phyloP scores from a whole-genome alignment of 2,888 invertebrate genomes.

The Adelognathus sp. region DNA sequence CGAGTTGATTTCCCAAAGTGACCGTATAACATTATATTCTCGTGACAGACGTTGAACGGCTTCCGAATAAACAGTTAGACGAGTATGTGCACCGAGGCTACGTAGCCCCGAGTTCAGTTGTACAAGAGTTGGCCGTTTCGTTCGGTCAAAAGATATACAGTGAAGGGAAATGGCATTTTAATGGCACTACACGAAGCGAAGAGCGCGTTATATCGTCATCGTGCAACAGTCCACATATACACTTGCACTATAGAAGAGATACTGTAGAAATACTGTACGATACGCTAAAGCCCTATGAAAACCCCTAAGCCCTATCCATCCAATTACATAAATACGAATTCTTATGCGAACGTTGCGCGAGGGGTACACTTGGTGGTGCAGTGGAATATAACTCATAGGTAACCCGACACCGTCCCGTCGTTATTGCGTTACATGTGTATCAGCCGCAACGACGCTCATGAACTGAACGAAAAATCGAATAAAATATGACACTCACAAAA shows the following conservation, averaged over 20 bases:
- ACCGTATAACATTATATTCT: constrained; percentile 64
- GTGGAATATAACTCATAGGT: constrained; percentile 29
- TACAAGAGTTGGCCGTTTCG: constrained; percentile 38
- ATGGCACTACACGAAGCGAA: constrained; percentile 53
- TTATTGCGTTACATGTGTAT: constrained; percentile 25
- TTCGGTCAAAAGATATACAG: constrained; percentile 22
- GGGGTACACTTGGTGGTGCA: constrained; percentile 19
- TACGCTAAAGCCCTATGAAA: constrained; percentile 68
- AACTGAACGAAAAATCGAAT: not conserved
- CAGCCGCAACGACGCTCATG: not conserved
- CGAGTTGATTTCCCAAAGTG: constrained; percentile 63
- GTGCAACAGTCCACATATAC: constrained; percentile 8
- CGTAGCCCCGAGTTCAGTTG: no score
- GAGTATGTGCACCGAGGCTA: constrained; percentile 41
- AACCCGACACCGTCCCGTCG: constrained; percentile 44
- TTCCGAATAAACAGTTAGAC: constrained; percentile 68
- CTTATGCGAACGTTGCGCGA: constrained; percentile 46
- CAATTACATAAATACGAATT: constrained; percentile 68
- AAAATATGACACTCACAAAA: not conserved
- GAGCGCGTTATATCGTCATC: not conserved
- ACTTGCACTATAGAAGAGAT: constrained; percentile 1
- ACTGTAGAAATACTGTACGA: constrained; percentile 30
- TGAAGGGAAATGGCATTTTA: constrained; percentile 58
- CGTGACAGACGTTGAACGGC: constrained; percentile 64
- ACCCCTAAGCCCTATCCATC: constrained; percentile 69